Evolutionary conservation across 2,113 vertebrate species (phyloP), one percentile per base, ranked within the genome.

Genomic region (Hipposideros armiger): DNA sequence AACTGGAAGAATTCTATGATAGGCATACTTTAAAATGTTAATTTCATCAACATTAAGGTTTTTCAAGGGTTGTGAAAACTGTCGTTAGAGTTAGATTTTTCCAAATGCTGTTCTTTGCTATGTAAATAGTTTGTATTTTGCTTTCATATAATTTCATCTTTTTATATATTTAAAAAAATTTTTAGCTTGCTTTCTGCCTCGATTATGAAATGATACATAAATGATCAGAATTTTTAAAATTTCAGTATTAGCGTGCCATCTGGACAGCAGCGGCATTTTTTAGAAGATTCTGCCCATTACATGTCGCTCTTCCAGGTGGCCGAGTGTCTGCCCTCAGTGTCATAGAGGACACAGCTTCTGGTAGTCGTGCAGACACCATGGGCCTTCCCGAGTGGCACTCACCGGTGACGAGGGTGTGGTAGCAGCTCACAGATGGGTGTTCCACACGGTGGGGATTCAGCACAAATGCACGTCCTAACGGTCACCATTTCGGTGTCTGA

Each of bases 11-110:
- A 45, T 14, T 32, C 85, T 11, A 16, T 89, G 36, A 64, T 6
- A 77, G 28, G 56, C 9, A 32, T 20, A 77, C 47, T 73, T 84
- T 88, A 91, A 84, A 80, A 36, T 93, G 28, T 58, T 40, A 7
- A 73, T 90, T 76, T 94, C n/a, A 28, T 83, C 66, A 70, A 58
- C 30, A n/a, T 72, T 32, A 62, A 20, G n/a, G 19, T 80, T 78
- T 85, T 64, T 81, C 26, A 83, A 16, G 58, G 56, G 11, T 64
- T 89, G 22, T 93, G 54, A 85, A 89, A 95, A 47, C 58, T 90
- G 7, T 73, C 28, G 20, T n/a, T 87, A 32, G 73, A 90, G 10
- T 72, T 47, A 72, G 13, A 40, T 78, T 78, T 94, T 76, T 36
- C 66, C 26, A 60, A 24, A 42, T 58, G 24, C 1, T 66, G 4